Conservation (phyloP, 2,888 invertebrate genomes). For the Zygogramma bicolorata region DNA sequence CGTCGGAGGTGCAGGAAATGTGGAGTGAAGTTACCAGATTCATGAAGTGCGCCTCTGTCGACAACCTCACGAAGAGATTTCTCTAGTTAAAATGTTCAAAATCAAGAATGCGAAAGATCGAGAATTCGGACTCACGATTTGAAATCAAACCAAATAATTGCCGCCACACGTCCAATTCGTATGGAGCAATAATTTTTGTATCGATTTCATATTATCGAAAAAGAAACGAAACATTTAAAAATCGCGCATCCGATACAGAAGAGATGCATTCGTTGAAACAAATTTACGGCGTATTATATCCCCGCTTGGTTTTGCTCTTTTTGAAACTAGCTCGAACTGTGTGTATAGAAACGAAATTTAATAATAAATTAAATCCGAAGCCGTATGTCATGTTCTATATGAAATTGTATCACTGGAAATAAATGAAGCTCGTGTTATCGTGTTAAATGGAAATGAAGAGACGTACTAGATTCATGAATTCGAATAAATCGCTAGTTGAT, state of each 20-base stretch:
- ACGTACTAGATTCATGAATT: conserved; percentile 1
- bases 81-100: too few species aligned
- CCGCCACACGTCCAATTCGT: background rate
- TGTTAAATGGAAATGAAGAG: conserved; percentile 23
- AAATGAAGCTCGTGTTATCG: conserved; percentile 36
- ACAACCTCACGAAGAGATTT: too few species aligned
- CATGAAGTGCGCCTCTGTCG: too few species aligned
- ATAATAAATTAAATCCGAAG: conserved; percentile 55
- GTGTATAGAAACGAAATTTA: conserved; percentile 58
- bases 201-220: conserved; percentile 43
- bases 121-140: too few species aligned
- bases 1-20: too few species aligned
- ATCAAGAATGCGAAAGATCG: too few species aligned
- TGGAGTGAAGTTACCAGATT: too few species aligned
- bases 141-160: background rate
- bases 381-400: conserved; percentile 52
- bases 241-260: conserved; percentile 50
- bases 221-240: conserved; percentile 42
- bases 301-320: conserved; percentile 52
- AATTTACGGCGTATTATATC: conserved; percentile 44
- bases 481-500: too few species aligned
- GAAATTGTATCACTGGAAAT: conserved; percentile 51
- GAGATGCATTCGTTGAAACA: conserved; percentile 53
- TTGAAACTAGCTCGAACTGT: conserved; percentile 54
- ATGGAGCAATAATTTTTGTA: conserved; percentile 25